These are phyloP conservation scores for Hemicordylus capensis DNA, from an alignment of 2,113 vertebrate species.

Conservation along the genomic window DNA sequence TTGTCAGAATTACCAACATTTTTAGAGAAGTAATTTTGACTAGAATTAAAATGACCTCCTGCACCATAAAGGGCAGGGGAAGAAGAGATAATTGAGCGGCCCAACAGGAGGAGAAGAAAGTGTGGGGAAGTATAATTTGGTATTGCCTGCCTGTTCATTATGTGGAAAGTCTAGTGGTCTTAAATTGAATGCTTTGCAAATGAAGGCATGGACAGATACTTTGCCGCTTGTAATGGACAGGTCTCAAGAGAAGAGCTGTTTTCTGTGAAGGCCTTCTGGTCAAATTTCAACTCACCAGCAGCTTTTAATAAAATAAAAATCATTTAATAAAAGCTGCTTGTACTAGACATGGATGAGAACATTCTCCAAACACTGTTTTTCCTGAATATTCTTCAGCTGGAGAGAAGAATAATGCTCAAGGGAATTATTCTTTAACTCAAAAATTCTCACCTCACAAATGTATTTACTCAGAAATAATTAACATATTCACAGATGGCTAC, in stretches of 20 bases:
- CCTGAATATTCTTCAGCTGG: too few relatives aligned
- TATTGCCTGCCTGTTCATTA: conserved; percentile 26
- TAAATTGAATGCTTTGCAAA: conserved; percentile 18
- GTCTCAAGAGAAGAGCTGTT: not conserved
- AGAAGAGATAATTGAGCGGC: not conserved
- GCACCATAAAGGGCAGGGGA: conserved; percentile 41
- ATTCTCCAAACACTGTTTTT: too few relatives aligned
- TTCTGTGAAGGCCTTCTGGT: not conserved
- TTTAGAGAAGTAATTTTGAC: conserved; percentile 48
- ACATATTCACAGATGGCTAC: too few relatives aligned
- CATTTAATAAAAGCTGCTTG: too few relatives aligned
- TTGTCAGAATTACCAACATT: conserved; percentile 58
- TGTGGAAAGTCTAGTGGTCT: conserved; percentile 30
- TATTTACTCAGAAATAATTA: too few relatives aligned
- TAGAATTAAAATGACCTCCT: conserved; percentile 60
- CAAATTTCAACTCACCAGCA: not conserved
- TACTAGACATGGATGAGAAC: too few relatives aligned
- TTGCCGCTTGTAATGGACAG: fast-evolving
- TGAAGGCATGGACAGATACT: not conserved
- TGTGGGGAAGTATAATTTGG: conserved; percentile 7
- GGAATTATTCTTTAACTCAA: too few relatives aligned
- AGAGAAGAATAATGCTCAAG: too few relatives aligned
- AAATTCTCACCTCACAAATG: too few relatives aligned
- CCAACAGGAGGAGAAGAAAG: not conserved
- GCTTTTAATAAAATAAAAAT: too few relatives aligned